Conservation (phyloP, 2,888 invertebrate genomes). For the Theretra japonica region DNA sequence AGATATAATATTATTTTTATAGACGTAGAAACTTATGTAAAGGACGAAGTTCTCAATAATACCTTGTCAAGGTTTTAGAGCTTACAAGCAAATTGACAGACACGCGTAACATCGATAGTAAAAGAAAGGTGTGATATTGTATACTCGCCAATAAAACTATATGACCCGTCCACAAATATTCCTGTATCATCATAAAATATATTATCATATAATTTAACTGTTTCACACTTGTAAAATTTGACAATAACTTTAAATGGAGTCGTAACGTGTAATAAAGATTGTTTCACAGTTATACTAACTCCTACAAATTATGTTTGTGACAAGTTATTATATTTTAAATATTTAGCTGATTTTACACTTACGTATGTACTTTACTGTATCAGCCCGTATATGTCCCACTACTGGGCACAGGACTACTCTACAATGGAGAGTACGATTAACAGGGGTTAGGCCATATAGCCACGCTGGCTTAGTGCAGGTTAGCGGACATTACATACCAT, state of each 20-base stretch:
- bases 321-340: background rate
- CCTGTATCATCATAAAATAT: background rate
- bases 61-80: background rate
- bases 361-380: too few relatives aligned
- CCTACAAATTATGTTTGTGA: background rate
- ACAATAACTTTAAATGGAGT: constrained; percentile 4
- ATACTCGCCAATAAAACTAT: background rate
- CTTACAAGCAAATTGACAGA: background rate
- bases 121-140: background rate
- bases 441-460: too few relatives aligned
- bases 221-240: background rate
- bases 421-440: too few relatives aligned
- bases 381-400: too few relatives aligned
- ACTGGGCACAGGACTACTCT: too few relatives aligned
- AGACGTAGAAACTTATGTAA: too few relatives aligned
- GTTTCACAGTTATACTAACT: constrained; percentile 6
- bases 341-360: too few relatives aligned
- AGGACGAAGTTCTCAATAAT: background rate
- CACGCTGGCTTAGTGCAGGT: too few relatives aligned
- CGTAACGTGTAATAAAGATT: background rate
- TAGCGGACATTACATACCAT: too few relatives aligned
- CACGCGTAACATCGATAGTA: background rate
- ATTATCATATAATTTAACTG: background rate
- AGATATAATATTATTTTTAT: too few relatives aligned
- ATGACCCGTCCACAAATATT: background rate